Conservation (phyloP, 2,888 invertebrate species). For the Noctua pronuba region DNA sequence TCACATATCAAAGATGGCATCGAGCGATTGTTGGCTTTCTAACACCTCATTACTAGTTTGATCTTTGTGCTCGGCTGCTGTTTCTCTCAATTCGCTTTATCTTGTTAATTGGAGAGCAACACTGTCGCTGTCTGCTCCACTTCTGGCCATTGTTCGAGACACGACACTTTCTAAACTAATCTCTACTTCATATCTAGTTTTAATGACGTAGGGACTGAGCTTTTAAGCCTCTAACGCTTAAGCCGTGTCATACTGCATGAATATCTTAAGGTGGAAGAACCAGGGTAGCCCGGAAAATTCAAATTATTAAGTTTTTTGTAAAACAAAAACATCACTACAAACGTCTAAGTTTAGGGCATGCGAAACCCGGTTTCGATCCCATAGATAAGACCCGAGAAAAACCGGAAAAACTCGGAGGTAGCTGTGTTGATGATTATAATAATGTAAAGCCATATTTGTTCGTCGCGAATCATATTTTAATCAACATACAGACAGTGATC, state of each 20-base stretch:
- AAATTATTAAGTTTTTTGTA: no score
- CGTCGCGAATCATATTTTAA: no score
- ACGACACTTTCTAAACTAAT: constrained; percentile 87
- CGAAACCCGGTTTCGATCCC: no score
- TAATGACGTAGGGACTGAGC: constrained; percentile 77
- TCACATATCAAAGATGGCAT: constrained; percentile 69
- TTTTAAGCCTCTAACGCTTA: constrained; percentile 68
- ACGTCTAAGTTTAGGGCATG: no score
- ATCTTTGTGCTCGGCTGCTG: constrained; percentile 73
- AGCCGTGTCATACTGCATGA: constrained; percentile 57
- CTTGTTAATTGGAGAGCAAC: constrained; percentile 81
- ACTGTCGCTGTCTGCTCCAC: constrained; percentile 78
- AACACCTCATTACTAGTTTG: constrained; percentile 73
- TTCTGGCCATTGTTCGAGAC: constrained; percentile 82
- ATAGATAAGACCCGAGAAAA: no score
- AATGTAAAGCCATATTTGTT: no score
- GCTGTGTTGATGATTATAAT: no score
- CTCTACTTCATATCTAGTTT: constrained; percentile 79
- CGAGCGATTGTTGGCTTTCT: constrained; percentile 76
- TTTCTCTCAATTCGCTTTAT: constrained; percentile 77
- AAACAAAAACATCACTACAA: no score
- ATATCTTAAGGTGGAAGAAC: constrained; percentile 30
- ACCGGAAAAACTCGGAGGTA: no score
- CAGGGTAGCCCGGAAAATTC: no score
- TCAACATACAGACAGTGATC: no score